These are phyloP conservation scores for Eilema sororculum DNA, from an alignment of 2,888 invertebrate genomes.

Conservation along the genomic window DNA sequence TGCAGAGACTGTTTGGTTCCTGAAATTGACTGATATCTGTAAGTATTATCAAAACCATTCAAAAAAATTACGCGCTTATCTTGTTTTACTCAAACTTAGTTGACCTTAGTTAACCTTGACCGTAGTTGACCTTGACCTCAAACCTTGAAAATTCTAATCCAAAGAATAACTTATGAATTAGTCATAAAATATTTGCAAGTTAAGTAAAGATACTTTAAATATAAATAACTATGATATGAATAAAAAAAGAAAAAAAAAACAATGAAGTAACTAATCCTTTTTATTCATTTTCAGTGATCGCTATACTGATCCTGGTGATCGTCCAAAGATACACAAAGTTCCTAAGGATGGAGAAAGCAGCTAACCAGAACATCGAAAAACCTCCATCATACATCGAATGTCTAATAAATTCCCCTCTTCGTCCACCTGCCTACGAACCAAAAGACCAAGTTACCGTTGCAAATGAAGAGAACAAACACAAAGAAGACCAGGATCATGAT, in stretches of 20 bases:
- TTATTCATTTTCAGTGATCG: constrained; percentile 58
- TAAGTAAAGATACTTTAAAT: no score
- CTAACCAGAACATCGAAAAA: constrained; percentile 55
- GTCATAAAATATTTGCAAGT: no score
- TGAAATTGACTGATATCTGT: constrained; percentile 70
- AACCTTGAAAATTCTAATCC: neutral
- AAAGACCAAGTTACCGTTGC: constrained; percentile 45
- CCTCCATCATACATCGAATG: constrained; percentile 75
- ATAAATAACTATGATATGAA: no score
- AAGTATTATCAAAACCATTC: constrained; percentile 44
- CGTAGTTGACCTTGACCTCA: neutral
- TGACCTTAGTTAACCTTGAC: no score
- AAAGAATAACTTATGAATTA: neutral
- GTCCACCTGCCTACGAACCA: constrained; percentile 37
- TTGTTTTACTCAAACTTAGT: neutral
- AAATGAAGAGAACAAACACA: constrained; percentile 48
- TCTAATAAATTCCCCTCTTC: constrained; percentile 54
- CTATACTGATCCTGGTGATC: constrained; percentile 58
- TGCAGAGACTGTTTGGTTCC: constrained; percentile 61
- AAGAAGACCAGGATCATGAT: constrained; percentile 25
- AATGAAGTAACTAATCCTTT: no score
- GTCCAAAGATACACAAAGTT: constrained; percentile 63
- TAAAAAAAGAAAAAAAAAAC: no score
- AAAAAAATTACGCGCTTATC: no score
- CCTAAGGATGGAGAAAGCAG: constrained; percentile 56